Evolutionary conservation across 2,797 vertebrate species (phyloP).

Genomic region (Merluccius polli): DNA sequence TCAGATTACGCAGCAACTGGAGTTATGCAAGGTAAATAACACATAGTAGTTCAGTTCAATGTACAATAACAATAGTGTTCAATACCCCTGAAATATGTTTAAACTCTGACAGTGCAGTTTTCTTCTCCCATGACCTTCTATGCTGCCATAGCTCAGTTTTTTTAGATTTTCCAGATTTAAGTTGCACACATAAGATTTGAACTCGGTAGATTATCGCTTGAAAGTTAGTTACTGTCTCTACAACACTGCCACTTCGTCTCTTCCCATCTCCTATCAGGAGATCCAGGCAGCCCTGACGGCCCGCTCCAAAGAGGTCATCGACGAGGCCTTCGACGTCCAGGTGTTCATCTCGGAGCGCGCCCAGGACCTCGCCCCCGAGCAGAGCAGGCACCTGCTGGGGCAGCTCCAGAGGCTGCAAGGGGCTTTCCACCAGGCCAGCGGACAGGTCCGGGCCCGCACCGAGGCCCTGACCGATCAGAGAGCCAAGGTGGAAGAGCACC

Average conservation of each 20-base stretch:
- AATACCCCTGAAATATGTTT: neutral
- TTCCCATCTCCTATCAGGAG: conserved; percentile 67
- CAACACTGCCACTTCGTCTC: neutral
- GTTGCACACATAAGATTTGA: no score
- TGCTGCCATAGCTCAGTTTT: neutral
- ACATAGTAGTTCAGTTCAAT: neutral
- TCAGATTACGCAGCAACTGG: conserved; percentile 67
- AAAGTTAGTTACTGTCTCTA: no score
- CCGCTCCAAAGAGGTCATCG: conserved; percentile 76
- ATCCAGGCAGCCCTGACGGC: conserved; percentile 72
- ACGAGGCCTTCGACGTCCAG: conserved; percentile 79
- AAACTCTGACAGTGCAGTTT: neutral
- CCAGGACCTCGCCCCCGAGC: conserved; percentile 83
- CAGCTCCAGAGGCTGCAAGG: conserved; percentile 85
- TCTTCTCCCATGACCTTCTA: neutral
- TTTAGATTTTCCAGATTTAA: neutral
- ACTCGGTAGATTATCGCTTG: no score
- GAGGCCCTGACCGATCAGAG: conserved; percentile 74
- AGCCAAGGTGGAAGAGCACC: conserved; percentile 59
- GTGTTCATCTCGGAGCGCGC: conserved; percentile 88
- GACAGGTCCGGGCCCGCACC: conserved; percentile 64
- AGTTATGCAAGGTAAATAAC: conserved; percentile 72
- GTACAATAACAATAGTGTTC: neutral
- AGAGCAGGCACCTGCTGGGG: conserved; percentile 82
- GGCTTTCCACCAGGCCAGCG: conserved; percentile 77